phyloP scores from a whole-genome alignment of 2,797 vertebrate species.

The Lophius americanus region DNA sequence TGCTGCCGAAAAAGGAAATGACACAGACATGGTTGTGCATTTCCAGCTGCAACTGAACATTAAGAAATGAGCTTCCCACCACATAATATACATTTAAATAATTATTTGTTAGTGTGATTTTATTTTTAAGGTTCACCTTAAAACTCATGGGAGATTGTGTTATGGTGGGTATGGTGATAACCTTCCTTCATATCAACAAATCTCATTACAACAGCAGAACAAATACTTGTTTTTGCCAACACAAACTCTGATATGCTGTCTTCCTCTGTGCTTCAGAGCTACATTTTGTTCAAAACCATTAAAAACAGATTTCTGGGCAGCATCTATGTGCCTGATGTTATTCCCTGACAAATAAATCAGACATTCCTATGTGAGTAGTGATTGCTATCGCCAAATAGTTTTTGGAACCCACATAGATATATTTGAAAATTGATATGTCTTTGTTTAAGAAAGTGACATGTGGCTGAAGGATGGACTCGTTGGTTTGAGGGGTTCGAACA shows the following conservation, averaged over 20 bases:
- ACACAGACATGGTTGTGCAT: background rate
- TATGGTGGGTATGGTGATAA: background rate
- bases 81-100: background rate
- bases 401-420: background rate
- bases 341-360: background rate
- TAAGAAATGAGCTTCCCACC: constrained; percentile 1
- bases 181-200: constrained; percentile 4
- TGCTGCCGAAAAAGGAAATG: background rate
- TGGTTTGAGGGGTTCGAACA: background rate
- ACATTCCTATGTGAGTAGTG: background rate
- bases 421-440: background rate
- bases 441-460: background rate
- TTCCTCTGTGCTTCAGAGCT: background rate
- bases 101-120: background rate
- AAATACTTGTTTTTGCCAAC: background rate
- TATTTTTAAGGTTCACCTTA: constrained; percentile 4
- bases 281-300: background rate
- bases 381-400: background rate
- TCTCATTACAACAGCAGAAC: background rate
- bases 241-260: background rate
- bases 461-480: background rate
- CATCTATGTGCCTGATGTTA: constrained; percentile 1
- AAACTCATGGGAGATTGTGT: constrained; percentile 14
- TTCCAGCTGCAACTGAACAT: constrained; percentile 1
- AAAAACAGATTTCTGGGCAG: background rate